These are phyloP conservation scores for Piscicola geometra DNA, from an alignment of 2,888 invertebrate species.

Conservation along the genomic window DNA sequence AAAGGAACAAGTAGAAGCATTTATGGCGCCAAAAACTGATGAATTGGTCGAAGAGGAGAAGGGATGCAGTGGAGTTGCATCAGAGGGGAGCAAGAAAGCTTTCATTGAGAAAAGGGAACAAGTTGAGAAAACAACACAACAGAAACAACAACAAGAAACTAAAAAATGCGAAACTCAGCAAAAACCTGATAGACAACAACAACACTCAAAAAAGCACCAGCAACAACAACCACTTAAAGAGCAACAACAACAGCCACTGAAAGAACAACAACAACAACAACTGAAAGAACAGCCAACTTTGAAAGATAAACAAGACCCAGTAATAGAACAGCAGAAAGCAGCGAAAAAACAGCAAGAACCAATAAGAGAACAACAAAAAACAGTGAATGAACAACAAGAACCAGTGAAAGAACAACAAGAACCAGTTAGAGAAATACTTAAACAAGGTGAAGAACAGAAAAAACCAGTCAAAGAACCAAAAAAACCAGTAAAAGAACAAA, in stretches of 20 bases:
- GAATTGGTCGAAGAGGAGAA: background rate
- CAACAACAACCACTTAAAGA: background rate
- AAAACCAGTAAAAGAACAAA: background rate
- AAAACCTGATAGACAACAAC: background rate
- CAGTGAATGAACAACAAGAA: background rate
- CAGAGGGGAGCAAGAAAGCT: too few species aligned
- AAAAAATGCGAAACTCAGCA: background rate
- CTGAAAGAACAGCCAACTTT: background rate
- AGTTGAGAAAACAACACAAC: background rate
- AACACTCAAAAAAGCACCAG: background rate
- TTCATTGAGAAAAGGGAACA: background rate
- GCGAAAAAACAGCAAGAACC: background rate
- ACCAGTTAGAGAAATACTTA: background rate
- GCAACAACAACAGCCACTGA: background rate
- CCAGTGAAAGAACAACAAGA: background rate
- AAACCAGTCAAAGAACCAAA: background rate
- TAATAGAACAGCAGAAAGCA: background rate
- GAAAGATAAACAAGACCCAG: background rate
- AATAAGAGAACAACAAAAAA: background rate
- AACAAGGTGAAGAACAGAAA: background rate
- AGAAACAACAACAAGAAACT: background rate
- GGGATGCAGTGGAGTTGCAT: too few species aligned
- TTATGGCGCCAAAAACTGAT: background rate
- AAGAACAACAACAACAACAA: conserved; percentile 8
- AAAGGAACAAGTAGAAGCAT: background rate